These are phyloP conservation scores for Megaceryle alcyon DNA, from an alignment of 2,797 vertebrate genomes.

Conservation along the genomic window DNA sequence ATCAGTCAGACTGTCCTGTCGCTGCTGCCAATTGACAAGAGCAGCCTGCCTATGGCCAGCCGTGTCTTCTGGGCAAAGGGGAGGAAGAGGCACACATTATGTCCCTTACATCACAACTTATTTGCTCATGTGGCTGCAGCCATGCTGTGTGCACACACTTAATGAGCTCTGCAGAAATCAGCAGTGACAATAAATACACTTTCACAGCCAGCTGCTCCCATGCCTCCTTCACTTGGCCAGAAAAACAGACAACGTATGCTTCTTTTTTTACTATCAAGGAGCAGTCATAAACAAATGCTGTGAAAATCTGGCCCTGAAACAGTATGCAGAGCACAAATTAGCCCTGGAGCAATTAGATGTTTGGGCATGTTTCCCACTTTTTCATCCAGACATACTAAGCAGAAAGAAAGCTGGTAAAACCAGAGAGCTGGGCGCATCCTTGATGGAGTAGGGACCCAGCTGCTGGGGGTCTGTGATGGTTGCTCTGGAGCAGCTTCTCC, in stretches of 20 bases:
- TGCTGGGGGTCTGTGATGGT: not conserved
- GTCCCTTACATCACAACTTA: not conserved
- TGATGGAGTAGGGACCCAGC: not conserved
- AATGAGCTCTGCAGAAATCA: not conserved
- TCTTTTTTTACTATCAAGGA: not conserved
- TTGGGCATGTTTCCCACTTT: not conserved
- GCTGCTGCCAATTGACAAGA: rapidly evolving
- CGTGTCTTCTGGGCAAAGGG: not conserved
- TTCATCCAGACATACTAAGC: not conserved
- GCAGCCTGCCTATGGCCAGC: not conserved
- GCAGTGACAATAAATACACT: not conserved
- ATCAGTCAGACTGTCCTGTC: rapidly evolving
- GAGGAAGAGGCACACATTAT: not conserved
- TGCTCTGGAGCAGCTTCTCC: not conserved
- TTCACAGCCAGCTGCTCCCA: not conserved
- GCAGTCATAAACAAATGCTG: not conserved
- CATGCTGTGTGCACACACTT: not conserved
- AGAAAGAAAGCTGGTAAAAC: not conserved
- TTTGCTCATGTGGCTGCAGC: not conserved
- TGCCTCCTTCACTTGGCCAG: not conserved
- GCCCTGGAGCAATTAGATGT: not conserved
- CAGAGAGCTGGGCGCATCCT: not conserved
- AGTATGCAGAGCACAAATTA: not conserved
- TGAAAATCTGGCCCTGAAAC: not conserved
- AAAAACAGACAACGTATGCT: not conserved